phyloP scores from a whole-genome alignment of 2,797 vertebrate species.

The Platyrinchus mystaceus region DNA sequence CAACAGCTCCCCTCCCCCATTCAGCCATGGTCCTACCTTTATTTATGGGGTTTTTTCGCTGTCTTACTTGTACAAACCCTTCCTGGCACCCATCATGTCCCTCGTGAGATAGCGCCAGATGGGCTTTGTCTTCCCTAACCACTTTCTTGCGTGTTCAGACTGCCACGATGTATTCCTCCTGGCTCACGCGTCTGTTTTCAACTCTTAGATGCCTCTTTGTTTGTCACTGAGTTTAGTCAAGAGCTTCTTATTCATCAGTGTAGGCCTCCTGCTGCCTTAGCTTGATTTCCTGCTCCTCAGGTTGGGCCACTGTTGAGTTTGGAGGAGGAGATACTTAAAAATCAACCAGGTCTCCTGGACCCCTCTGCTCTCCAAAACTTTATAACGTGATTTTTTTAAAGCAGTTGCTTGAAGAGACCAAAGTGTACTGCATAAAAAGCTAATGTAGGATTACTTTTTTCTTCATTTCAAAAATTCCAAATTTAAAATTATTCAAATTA shows the following conservation, averaged over 20 bases:
- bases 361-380: neutral
- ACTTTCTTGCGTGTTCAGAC: neutral
- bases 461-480: neutral
- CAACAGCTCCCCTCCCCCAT: neutral
- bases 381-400: neutral
- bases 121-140: neutral
- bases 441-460: neutral
- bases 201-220: neutral
- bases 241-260: neutral
- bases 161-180: neutral
- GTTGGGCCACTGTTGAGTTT: neutral
- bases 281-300: neutral
- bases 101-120: rapidly evolving
- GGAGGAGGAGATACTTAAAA: neutral
- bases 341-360: neutral
- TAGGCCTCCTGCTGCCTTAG: neutral
- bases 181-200: neutral
- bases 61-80: neutral
- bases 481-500: neutral
- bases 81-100: neutral
- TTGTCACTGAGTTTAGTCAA: neutral
- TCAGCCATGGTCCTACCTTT: neutral
- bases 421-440: neutral
- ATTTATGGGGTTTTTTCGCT: neutral
- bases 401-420: neutral